Percentiles rank a stretch among this genome's conserved stretches.
Conservation (phyloP, 2,113 vertebrate genomes). For the Coracopsis vasa region DNA sequence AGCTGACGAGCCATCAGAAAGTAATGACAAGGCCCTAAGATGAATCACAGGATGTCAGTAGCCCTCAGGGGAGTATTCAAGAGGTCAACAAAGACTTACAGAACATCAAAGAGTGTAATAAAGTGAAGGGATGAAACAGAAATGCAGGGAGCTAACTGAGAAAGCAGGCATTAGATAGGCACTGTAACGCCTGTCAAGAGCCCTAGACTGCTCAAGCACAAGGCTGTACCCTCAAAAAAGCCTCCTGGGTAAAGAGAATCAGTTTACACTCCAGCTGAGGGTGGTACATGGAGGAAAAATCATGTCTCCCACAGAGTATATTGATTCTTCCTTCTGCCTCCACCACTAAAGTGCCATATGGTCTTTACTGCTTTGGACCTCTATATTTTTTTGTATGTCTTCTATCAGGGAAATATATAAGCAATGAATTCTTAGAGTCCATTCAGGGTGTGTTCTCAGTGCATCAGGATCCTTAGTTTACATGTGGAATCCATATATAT, state of each 20-base stretch:
- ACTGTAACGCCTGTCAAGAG: not conserved
- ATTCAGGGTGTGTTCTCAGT: not conserved
- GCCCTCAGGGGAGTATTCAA: not conserved
- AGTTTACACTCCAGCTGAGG: not conserved
- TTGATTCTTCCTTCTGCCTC: not conserved
- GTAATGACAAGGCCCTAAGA: not conserved
- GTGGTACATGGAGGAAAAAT: not conserved
- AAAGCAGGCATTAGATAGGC: not conserved
- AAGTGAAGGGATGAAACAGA: slow-evolving; percentile 4
- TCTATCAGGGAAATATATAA: not conserved
- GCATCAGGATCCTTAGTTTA: not conserved
- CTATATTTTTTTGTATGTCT: not conserved
- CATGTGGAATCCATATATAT: not conserved
- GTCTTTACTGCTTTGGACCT: not conserved
- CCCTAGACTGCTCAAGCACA: not conserved
- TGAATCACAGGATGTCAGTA: not conserved
- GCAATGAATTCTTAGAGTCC: not conserved
- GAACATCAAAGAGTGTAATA: not conserved
- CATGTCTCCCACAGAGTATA: not conserved
- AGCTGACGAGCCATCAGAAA: not conserved
- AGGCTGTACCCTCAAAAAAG: not conserved
- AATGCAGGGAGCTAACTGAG: not conserved
- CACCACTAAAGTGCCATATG: not conserved
- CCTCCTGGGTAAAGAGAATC: not conserved
- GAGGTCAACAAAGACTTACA: not conserved